Conservation (phyloP, 1,140 invertebrate species). For the Eupristina koningsbergeri region DNA sequence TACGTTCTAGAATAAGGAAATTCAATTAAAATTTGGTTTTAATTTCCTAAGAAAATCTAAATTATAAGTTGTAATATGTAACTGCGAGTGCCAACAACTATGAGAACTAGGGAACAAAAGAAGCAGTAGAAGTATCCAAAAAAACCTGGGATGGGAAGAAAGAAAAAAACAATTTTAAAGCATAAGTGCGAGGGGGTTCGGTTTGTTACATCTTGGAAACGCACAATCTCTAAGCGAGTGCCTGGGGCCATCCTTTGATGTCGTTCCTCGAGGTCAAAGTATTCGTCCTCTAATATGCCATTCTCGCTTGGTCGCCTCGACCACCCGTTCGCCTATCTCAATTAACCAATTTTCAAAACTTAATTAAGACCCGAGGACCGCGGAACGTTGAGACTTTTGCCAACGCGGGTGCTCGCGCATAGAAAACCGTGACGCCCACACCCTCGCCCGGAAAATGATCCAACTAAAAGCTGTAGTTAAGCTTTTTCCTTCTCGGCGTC, state of each 20-base stretch:
- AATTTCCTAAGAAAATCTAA: not conserved
- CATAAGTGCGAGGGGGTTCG: constrained; percentile 3
- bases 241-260: constrained; percentile 52
- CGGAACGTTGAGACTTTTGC: not conserved
- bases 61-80: no score
- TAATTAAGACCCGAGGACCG: constrained; percentile 33
- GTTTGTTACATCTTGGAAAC: constrained; percentile 6
- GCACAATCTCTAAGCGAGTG: constrained; percentile 27
- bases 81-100: no score
- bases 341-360: constrained; percentile 38
- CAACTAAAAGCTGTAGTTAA: not conserved
- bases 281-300: not conserved
- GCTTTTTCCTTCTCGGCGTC: not conserved
- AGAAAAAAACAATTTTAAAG: constrained; percentile 32
- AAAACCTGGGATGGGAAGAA: not conserved
- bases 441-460: not conserved
- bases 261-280: constrained; percentile 23
- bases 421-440: not conserved
- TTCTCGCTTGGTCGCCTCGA: not conserved
- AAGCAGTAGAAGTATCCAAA: not conserved
- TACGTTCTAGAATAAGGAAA: not conserved
- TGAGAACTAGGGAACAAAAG: no score
- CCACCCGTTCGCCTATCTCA: constrained; percentile 25
- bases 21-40: constrained; percentile 14
- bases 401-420: not conserved